Evolutionary conservation across 2,797 vertebrate species (phyloP), one percentile per base, ranked within the genome.

Genomic region (Syndactyla subalaris): DNA sequence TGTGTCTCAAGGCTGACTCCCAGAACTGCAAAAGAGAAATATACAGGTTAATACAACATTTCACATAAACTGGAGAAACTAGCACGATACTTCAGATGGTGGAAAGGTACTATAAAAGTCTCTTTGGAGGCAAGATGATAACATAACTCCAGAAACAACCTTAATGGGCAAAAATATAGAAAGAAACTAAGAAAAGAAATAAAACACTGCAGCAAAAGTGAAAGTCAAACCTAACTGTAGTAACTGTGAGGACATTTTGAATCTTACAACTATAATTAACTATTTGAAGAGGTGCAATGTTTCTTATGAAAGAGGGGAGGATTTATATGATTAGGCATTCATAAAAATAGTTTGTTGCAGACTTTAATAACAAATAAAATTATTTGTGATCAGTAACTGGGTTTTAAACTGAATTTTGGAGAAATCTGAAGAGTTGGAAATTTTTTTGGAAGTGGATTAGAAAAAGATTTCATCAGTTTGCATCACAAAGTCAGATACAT

Each of bases 1-100:
- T 59, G 38, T 7, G 6, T 80, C 22, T 68, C 24, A 24, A 65
- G 30, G 46, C 43, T 54, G 39, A 34, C 30, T 74, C 41, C 49
- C 27, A 62, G 58, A 18, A 13, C 83, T 78, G 55, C 43, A 62
- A n/a, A 65, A 48, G 0, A 75, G 21, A 78, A 93, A 85, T 19
- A 30, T 32, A 2, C 5, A 8, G 8, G 34, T 82, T 77, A 48
- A 45, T 9, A 23, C 32, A 34, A 41, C 0, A 0, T 45, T 68
- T 68, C 63, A 45, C 46, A 29, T 34, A 19, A 82, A 57, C 23
- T 36, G 52, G 45, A 67, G 15, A 46, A 85, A 52, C 6, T 34
- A 7, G 21, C 16, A 13, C 14, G 49, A 29, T 13, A 43, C 24
- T 45, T 59, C 30, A 65, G 51, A 14, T 27, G 41, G n/a, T 18